Conservation (phyloP, 2,797 vertebrate species). For the Pyrocephalus nanus region DNA sequence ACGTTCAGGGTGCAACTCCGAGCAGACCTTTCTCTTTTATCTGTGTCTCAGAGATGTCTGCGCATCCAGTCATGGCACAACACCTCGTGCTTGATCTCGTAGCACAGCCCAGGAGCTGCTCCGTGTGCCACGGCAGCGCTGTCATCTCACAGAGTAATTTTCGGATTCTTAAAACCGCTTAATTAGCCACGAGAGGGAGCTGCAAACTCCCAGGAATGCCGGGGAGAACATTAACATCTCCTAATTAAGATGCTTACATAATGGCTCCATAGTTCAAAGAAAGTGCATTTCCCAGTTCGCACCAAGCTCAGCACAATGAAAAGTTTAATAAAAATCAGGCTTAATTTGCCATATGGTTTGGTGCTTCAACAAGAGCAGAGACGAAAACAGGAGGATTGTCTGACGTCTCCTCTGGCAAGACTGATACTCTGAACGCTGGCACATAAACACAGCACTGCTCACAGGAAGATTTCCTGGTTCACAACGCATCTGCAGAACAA, state of each 20-base stretch:
- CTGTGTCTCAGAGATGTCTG: accelerated
- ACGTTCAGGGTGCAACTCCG: accelerated
- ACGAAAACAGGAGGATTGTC: slow-evolving; percentile 11
- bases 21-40: neutral
- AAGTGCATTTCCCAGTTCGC: slow-evolving; percentile 71
- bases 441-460: neutral
- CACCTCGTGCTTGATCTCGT: accelerated
- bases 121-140: too few species aligned
- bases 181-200: slow-evolving; percentile 70
- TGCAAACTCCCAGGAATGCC: neutral
- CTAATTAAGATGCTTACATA: slow-evolving; percentile 58
- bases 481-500: neutral
- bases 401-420: slow-evolving; percentile 19
- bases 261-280: slow-evolving; percentile 68
- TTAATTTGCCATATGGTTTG: slow-evolving; percentile 75
- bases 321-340: slow-evolving; percentile 70
- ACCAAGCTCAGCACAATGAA: slow-evolving; percentile 59
- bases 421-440: neutral
- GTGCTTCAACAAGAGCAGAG: slow-evolving; percentile 35
- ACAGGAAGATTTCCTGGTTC: neutral
- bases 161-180: neutral
- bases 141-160: neutral
- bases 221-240: neutral
- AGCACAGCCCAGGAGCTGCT: neutral
- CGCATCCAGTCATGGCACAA: neutral